Evolutionary conservation across 2,888 invertebrate species (phyloP), one percentile per base, ranked within the genome.

Genomic region (Chrysina gloriosa): DNA sequence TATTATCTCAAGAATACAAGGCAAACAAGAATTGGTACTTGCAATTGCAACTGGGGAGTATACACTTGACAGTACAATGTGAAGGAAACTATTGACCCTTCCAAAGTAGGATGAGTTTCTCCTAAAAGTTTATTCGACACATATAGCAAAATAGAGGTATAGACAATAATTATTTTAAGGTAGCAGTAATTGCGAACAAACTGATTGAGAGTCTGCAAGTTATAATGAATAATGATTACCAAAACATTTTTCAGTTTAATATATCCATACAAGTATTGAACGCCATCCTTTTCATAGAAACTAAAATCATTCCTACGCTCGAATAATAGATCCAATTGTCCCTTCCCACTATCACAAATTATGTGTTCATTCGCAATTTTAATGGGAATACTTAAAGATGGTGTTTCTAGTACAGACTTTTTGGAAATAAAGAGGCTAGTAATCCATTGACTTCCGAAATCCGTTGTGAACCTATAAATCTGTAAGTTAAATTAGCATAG

Each of bases 221-320:
- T 47, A 6, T n/a, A 9, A 9, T 50, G 5, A 21, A 9, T 3
- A 21, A 9, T 21, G 25, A 11, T 23, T 36, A 39, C 58, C 39
- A 25, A 2, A 23, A 58, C 39, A 25, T 39, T n/a, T 4, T 0
- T 4, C 11, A 58, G 25, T 39, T 11, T 58, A 42, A 58, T 25
- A 16, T 39, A 39, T 39, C 58, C 58, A 39, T 58, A 58, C 7
- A 58, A 2, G 21, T 58, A 39, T 5, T 39, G 58, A 14, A 58
- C 14, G 1, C 39, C 39, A 1, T 39, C 7, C 4, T 5, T 21
- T 39, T 58, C 39, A 23, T 58, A 58, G 25, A 58, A 36, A 23
- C 58, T 39, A 6, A 58, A 39, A 39, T 58, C 23, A 16, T 6
- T 16, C 7, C n/a, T n/a, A 23, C 58, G 58, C 9, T 4, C 19